Conservation (phyloP, 2,888 invertebrate genomes). For the Latrodectus elegans region DNA sequence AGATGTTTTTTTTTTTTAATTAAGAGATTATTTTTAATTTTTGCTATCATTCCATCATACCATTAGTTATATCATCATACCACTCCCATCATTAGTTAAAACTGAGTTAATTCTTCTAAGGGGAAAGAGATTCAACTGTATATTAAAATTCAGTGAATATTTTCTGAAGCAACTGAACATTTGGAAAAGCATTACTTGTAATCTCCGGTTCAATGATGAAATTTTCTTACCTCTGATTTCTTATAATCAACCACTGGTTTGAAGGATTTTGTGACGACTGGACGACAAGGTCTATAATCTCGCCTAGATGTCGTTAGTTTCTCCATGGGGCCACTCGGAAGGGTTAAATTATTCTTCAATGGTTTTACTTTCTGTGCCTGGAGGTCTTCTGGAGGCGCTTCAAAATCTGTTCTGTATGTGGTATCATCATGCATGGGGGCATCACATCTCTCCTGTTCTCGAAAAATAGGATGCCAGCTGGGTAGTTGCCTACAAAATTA, state of each 20-base stretch:
- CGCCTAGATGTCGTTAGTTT: conserved; percentile 38
- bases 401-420: conserved; percentile 45
- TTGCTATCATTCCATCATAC: too few species aligned
- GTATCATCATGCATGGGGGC: conserved; percentile 24
- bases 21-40: too few species aligned
- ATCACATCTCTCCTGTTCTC: not conserved
- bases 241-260: conserved; percentile 30
- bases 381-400: conserved; percentile 43
- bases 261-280: conserved; percentile 20
- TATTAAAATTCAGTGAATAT: too few species aligned
- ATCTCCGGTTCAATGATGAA: not conserved
- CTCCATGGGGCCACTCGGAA: conserved; percentile 44
- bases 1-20: too few species aligned
- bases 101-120: too few species aligned
- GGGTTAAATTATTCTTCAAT: conserved; percentile 30
- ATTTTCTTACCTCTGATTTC: conserved; percentile 30
- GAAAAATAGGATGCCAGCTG: conserved; percentile 46
- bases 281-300: conserved; percentile 17
- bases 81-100: too few species aligned
- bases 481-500: conserved; percentile 23
- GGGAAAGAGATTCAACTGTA: too few species aligned
- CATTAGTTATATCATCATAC: too few species aligned
- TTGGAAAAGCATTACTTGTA: too few species aligned
- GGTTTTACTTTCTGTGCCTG: not conserved
- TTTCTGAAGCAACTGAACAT: too few species aligned